A percentile compares a stretch with the other conserved stretches of the same genome.
Evolutionary conservation across 2,888 invertebrate species (phyloP).

Genomic region (Dryobota labecula): DNA sequence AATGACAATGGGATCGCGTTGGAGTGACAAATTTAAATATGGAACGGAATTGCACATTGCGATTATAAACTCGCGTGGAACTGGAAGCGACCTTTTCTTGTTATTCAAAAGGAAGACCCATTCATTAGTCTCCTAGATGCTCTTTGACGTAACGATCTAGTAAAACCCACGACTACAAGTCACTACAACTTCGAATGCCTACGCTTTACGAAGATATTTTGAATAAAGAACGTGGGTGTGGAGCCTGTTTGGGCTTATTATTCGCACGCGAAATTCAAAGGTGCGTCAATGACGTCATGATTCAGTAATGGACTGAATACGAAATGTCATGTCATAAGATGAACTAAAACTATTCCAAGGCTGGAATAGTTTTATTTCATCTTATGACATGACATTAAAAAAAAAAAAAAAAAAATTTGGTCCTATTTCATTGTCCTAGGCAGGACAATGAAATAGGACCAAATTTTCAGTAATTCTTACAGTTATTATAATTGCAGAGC

Average conservation of each 20-base stretch:
- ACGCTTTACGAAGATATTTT: conserved; percentile 23
- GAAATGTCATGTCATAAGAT: background rate
- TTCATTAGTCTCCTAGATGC: conserved; percentile 31
- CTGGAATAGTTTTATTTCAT: too few species aligned
- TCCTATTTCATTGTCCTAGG: too few species aligned
- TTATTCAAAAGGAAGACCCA: conserved; percentile 12
- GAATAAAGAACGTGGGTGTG: conserved; percentile 30
- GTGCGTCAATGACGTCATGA: conserved; percentile 44
- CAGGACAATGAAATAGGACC: too few species aligned
- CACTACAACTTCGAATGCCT: conserved; percentile 27
- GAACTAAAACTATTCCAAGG: background rate
- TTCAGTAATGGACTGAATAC: conserved; percentile 5
- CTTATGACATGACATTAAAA: too few species aligned
- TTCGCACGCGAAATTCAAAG: conserved; percentile 26
- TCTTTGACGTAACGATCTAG: conserved; percentile 31
- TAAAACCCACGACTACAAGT: conserved; percentile 25
- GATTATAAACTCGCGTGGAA: conserved; percentile 17
- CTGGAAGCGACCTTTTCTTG: background rate
- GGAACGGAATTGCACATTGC: background rate
- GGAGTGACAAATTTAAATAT: too few species aligned
- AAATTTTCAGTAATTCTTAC: too few species aligned
- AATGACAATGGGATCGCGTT: too few species aligned
- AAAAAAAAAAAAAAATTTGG: too few species aligned
- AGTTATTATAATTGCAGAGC: too few species aligned
- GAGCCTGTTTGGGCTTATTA: conserved; percentile 43